Percentiles rank a stretch among this genome's conserved stretches.
Conservation (phyloP, 2,888 invertebrate genomes). For the Neoscelio sp. region DNA sequence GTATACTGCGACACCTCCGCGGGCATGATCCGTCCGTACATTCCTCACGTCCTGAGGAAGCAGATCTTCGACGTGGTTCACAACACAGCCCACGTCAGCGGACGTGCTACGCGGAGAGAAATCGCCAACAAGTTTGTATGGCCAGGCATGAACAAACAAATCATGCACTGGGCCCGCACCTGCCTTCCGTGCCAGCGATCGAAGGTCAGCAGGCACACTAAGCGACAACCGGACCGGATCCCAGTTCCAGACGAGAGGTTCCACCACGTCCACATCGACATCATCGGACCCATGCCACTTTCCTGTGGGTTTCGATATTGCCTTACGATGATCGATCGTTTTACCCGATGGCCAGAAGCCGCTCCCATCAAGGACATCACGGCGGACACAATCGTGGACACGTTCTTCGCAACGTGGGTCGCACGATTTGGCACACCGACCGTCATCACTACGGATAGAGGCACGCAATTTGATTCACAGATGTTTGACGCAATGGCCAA, state of each 20-base stretch:
- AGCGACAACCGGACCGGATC: not conserved
- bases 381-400: conserved; percentile 69
- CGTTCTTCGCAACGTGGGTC: conserved; percentile 65
- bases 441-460: conserved; percentile 75
- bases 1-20: conserved; percentile 16
- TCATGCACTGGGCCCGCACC: conserved; percentile 70
- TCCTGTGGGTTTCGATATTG: conserved; percentile 68
- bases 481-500: conserved; percentile 72
- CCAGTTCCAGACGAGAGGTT: conserved; percentile 72
- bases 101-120: conserved; percentile 56
- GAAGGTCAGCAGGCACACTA: conserved; percentile 74
- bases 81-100: conserved; percentile 62
- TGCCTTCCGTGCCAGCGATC: conserved; percentile 75
- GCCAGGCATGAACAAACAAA: conserved; percentile 72
- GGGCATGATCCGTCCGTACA: conserved; percentile 49
- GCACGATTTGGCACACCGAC: conserved; percentile 66
- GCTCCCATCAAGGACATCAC: conserved; percentile 73
- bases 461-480: conserved; percentile 71
- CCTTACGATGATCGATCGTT: conserved; percentile 72
- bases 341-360: conserved; percentile 74
- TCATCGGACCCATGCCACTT: conserved; percentile 76
- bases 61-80: conserved; percentile 57
- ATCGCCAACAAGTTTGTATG: conserved; percentile 71
- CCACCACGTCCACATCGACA: conserved; percentile 76
- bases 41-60: conserved; percentile 55